These are phyloP conservation scores for Myathropa florea DNA, from an alignment of 2,888 invertebrate genomes.

Conservation along the genomic window DNA sequence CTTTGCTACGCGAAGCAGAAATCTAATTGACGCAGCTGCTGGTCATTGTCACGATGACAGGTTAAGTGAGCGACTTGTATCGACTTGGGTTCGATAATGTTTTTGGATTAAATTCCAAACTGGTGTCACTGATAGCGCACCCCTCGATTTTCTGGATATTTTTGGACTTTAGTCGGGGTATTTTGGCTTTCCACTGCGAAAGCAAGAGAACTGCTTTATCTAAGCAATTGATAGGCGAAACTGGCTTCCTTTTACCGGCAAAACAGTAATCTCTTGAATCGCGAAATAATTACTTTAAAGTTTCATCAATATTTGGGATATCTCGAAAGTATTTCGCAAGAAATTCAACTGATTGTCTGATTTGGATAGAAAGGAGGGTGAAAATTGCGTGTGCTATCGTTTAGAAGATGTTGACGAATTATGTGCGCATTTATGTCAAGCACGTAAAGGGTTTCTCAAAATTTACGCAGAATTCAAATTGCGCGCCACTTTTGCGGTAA, in stretches of 20 bases:
- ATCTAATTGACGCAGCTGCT: neutral
- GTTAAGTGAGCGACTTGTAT: neutral
- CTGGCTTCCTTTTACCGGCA: neutral
- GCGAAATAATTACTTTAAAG: neutral
- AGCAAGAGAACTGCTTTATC: neutral
- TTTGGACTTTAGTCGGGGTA: neutral
- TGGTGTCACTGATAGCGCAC: neutral
- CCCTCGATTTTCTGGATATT: neutral
- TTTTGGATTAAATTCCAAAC: neutral
- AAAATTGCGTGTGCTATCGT: no score
- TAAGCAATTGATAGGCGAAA: neutral
- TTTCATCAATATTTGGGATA: neutral
- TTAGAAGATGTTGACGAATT: no score
- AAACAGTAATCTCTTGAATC: neutral
- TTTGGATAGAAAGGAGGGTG: no score
- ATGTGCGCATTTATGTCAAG: no score
- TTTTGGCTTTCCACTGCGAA: neutral
- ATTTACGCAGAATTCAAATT: no score
- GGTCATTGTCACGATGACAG: neutral
- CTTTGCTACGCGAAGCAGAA: neutral
- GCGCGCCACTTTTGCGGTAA: no score
- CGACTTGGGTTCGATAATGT: neutral
- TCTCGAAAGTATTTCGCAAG: neutral
- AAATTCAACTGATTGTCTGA: neutral
- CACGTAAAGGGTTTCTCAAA: no score